A percentile compares a stretch with the other conserved stretches of the same genome.
phyloP scores from a whole-genome alignment of 2,888 invertebrate genomes.

The Leptodirus hochenwartii region DNA sequence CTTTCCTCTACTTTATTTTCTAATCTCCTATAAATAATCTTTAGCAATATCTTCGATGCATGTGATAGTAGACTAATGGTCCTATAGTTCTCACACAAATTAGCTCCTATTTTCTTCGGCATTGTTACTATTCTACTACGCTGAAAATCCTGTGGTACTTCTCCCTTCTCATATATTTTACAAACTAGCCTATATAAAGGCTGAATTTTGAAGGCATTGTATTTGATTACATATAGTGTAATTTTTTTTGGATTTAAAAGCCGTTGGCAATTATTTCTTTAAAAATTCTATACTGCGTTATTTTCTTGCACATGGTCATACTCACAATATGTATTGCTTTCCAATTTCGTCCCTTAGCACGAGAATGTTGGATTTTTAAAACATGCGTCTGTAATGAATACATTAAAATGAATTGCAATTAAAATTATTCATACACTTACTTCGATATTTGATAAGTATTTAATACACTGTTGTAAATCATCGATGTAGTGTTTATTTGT shows the following conservation, averaged over 20 bases:
- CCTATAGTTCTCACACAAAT: no score
- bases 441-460: slow-evolving; percentile 7
- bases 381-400: background rate
- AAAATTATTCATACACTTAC: slow-evolving; percentile 5
- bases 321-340: slow-evolving; percentile 48
- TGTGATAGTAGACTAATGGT: no score
- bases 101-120: no score
- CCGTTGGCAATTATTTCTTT: background rate
- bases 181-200: no score
- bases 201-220: background rate
- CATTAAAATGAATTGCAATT: background rate
- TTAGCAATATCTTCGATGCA: no score
- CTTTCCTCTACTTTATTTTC: no score
- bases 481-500: slow-evolving; percentile 41
- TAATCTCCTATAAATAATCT: no score
- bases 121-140: no score
- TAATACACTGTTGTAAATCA: slow-evolving; percentile 5
- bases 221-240: background rate
- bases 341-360: slow-evolving; percentile 48
- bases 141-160: no score
- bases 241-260: slow-evolving; percentile 2
- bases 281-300: slow-evolving; percentile 1
- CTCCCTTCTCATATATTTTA: no score
- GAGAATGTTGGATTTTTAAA: slow-evolving; percentile 39
- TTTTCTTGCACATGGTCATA: slow-evolving; percentile 10